phyloP scores from a whole-genome alignment of 1,140 invertebrate genomes.

The Phocides pigmalion region DNA sequence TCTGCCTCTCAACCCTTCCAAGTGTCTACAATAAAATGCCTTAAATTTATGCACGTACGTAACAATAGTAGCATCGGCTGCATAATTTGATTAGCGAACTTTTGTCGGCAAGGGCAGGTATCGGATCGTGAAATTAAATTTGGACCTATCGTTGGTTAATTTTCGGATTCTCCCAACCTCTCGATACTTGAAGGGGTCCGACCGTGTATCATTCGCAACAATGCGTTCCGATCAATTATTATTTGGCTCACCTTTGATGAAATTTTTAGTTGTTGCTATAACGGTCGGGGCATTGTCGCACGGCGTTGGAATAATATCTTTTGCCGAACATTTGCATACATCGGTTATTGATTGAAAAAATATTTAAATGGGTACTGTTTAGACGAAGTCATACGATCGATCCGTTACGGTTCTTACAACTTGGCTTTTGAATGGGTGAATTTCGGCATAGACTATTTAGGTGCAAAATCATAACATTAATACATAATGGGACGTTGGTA shows the following conservation, averaged over 20 bases:
- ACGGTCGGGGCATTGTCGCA: constrained; percentile 75
- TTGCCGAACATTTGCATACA: constrained; percentile 76
- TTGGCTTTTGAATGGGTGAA: constrained; percentile 59
- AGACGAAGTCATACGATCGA: constrained; percentile 57
- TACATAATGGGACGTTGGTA: constrained; percentile 29
- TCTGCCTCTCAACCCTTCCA: constrained; percentile 64
- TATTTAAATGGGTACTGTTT: constrained; percentile 74
- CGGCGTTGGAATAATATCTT: constrained; percentile 65
- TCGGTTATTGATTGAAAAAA: constrained; percentile 82
- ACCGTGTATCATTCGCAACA: constrained; percentile 71
- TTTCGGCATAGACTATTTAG: no score
- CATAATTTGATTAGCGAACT: constrained; percentile 82
- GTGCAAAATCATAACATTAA: constrained; percentile 41
- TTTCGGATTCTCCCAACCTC: constrained; percentile 77
- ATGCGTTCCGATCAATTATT: constrained; percentile 78
- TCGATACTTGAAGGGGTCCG: constrained; percentile 62
- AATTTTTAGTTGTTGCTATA: constrained; percentile 75
- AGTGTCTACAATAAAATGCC: constrained; percentile 67
- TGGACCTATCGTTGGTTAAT: constrained; percentile 80
- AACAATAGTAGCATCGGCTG: constrained; percentile 77
- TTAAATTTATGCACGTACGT: constrained; percentile 75
- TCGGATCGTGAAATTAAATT: constrained; percentile 82
- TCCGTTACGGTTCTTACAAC: constrained; percentile 75
- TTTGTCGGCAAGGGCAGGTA: constrained; percentile 78
- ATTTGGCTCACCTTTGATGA: constrained; percentile 79